Base-by-base conservation (phyloP, 2,888 invertebrate genomes). In the Dichetophora obliterata region DNA sequence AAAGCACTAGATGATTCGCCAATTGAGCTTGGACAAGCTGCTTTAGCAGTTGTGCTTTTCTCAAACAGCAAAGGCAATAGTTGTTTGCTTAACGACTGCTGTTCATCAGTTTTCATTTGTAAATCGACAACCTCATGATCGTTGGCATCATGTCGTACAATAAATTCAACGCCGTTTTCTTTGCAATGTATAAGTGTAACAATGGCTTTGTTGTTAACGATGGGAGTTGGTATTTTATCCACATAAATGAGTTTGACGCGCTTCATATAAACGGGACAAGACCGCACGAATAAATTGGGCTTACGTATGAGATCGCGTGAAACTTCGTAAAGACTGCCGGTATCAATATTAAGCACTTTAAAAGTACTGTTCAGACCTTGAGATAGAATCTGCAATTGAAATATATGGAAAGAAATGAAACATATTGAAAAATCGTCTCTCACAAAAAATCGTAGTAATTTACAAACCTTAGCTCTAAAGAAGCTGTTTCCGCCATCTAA, bases 61-160 rank as follows among this genome's bases (percentile, higher is more conserved):
- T 83, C 83, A 57, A 82, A 83, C 0, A 83, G 76, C 78, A 83
- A 76, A 5, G 84, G 82, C 19, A 84, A 68, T 2, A 84, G 50
- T 50, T 82, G 79, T 65, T 83, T 84, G 54, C 83, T 83, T 11
- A 84, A 76, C 0, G 83, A 83, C 52, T 81, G 81, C 5, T 78
- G 78, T 19, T 80, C 80, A 16, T 79, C 73, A 1, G 80, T 81
- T 6, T 80, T 80, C 24, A 82, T 76, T 0, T 82, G 27, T 52
- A 84, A 71, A 68, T 84, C 83, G 0, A 81, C 80, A 2, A 77
- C 75, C 24, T 74, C 70, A 31, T 48, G 2, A n/a, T 72, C 70
- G 3, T 72, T 73, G 9, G 22, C 16, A 1, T 79, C 79, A 24
- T 78, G 80, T 31, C 80, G 79, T 0, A 82, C 70, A 6, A 78